Conservation (phyloP, 2,888 invertebrate species). For the Ectemnius continuus region DNA sequence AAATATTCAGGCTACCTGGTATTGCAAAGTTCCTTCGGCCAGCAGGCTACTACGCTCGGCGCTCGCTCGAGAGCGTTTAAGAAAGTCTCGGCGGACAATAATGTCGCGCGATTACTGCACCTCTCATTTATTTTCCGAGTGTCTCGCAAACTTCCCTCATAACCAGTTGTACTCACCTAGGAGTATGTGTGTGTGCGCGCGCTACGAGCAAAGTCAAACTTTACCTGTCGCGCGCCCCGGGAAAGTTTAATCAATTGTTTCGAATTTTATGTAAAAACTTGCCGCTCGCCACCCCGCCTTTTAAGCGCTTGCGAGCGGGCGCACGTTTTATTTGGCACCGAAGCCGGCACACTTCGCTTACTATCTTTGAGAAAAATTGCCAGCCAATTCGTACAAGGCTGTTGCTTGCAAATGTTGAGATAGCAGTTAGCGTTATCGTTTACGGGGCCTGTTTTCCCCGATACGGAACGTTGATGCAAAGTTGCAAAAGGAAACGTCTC, state of each 20-base stretch:
- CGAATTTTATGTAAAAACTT: slow-evolving; percentile 24
- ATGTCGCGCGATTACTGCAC: slow-evolving; percentile 19
- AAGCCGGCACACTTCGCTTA: not conserved
- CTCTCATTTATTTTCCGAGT: slow-evolving; percentile 16
- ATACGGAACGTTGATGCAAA: too few species aligned
- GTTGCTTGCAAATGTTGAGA: too few species aligned
- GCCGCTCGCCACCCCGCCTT: slow-evolving; percentile 5
- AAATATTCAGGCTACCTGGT: too few species aligned
- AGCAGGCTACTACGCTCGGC: too few species aligned
- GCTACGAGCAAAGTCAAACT: slow-evolving; percentile 10
- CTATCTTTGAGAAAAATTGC: too few species aligned
- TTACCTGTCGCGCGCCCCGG: slow-evolving; percentile 3
- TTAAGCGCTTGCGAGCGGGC: slow-evolving; percentile 3
- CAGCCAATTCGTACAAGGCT: too few species aligned
- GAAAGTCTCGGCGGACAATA: slow-evolving; percentile 5
- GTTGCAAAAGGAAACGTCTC: too few species aligned
- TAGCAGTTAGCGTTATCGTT: too few species aligned
- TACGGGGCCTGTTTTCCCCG: too few species aligned
- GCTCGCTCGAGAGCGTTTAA: not conserved
- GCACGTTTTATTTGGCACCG: not conserved
- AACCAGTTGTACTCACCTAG: slow-evolving; percentile 7
- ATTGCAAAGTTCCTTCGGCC: too few species aligned
- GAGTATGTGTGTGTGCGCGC: too few species aligned
- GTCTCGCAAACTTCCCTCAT: slow-evolving; percentile 4
- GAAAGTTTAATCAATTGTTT: slow-evolving; percentile 27